Percentiles rank a stretch among this genome's conserved stretches.
Evolutionary conservation across 2,888 invertebrate genomes (phyloP).

Genomic region (Zaprionus bogoriensis): DNA sequence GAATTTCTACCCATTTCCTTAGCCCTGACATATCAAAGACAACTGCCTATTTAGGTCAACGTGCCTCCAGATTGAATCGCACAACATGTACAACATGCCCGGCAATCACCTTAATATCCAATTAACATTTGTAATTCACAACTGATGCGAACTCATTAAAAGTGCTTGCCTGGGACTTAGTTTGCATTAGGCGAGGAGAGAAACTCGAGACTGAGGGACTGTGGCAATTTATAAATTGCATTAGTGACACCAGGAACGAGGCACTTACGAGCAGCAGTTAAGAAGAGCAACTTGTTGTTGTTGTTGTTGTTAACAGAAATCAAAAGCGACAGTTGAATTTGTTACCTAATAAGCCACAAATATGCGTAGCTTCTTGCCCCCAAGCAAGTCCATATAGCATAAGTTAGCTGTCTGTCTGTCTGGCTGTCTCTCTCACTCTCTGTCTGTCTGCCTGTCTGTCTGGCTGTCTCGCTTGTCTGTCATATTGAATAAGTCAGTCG

Average conservation of each 20-base stretch:
- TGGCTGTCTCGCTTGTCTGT: constrained; percentile 41
- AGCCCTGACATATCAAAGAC: too few relatives aligned
- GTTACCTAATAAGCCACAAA: constrained; percentile 54
- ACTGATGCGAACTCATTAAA: constrained; percentile 30
- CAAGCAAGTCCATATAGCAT: constrained; percentile 17
- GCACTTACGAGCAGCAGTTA: neutral
- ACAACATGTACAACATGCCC: neutral
- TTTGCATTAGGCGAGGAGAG: constrained; percentile 12
- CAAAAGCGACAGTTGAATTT: constrained; percentile 62
- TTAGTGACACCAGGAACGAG: constrained; percentile 48
- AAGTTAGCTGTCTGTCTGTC: constrained; percentile 22
- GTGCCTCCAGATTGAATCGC: neutral
- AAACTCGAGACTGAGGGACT: constrained; percentile 18
- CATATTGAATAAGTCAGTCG: constrained; percentile 71
- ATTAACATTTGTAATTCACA: constrained; percentile 17
- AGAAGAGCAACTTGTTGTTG: too few relatives aligned
- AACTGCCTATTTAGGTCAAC: too few relatives aligned
- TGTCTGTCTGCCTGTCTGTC: constrained; percentile 3
- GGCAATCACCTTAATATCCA: neutral
- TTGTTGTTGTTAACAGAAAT: constrained; percentile 33
- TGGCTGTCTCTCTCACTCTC: neutral
- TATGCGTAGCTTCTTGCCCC: constrained; percentile 47
- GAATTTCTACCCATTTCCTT: too few relatives aligned
- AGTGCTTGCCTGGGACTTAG: neutral
- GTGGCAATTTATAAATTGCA: constrained; percentile 59